Evolutionary conservation across 1,140 invertebrate genomes (phyloP).

Genomic region (Littorina saxatilis): DNA sequence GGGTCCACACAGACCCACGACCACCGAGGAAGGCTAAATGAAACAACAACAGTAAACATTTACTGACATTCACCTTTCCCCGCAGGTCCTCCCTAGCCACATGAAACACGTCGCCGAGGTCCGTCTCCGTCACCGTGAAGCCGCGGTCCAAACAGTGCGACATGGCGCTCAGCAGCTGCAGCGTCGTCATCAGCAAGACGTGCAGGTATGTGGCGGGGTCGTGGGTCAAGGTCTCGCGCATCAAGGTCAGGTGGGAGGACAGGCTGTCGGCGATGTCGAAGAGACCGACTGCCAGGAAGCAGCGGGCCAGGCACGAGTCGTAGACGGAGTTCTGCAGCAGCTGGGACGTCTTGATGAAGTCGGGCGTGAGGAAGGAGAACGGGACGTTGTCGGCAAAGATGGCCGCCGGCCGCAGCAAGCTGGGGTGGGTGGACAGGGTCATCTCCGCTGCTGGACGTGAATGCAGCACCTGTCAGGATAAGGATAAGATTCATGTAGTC

Average conservation of each 20-base stretch:
- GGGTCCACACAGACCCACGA: too few species aligned
- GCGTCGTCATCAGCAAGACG: conserved; percentile 59
- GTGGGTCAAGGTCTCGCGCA: conserved; percentile 55
- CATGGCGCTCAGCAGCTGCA: conserved; percentile 70
- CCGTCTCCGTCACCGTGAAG: conserved; percentile 61
- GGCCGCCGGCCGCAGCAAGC: conserved; percentile 62
- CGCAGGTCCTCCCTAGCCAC: conserved; percentile 57
- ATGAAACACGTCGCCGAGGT: conserved; percentile 66
- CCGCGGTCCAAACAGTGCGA: conserved; percentile 69
- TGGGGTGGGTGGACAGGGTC: conserved; percentile 59
- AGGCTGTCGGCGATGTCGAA: conserved; percentile 67
- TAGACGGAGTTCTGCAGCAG: conserved; percentile 62
- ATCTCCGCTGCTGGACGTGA: conserved; percentile 64
- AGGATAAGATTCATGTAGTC: too few species aligned
- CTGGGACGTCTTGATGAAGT: conserved; percentile 67
- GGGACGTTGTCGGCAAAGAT: conserved; percentile 68
- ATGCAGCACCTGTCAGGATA: conserved; percentile 61
- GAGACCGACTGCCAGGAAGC: conserved; percentile 40
- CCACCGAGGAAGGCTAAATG: too few species aligned
- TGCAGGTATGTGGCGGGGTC: conserved; percentile 60
- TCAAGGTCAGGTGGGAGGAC: conserved; percentile 55
- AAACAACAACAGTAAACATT: too few species aligned
- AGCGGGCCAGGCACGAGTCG: conserved; percentile 56
- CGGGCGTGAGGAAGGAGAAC: conserved; percentile 65
- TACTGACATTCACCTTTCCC: conserved; percentile 64